phyloP scores from a whole-genome alignment of 2,113 vertebrate genomes.

The Pitta sordida region DNA sequence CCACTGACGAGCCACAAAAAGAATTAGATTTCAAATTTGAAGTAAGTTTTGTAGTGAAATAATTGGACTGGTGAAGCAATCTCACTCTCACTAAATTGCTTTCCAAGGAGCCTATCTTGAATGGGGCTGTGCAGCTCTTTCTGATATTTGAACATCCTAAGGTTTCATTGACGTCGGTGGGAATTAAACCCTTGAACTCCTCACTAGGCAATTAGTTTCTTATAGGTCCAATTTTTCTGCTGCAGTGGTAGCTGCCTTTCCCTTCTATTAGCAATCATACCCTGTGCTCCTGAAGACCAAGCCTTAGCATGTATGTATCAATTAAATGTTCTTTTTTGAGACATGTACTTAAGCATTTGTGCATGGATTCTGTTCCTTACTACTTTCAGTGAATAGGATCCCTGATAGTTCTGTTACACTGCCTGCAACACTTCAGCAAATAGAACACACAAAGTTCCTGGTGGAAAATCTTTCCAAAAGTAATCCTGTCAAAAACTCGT shows the following conservation, averaged over 20 bases:
- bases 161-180: neutral
- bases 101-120: conserved; percentile 26
- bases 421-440: neutral
- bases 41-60: conserved; percentile 44
- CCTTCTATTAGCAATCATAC: neutral
- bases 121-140: neutral
- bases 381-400: neutral
- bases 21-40: conserved; percentile 66
- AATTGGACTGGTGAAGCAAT: conserved; percentile 69
- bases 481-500: neutral
- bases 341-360: neutral
- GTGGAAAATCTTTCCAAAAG: neutral
- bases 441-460: neutral
- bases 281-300: neutral
- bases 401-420: neutral
- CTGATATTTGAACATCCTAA: neutral
- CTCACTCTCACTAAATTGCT: conserved; percentile 65
- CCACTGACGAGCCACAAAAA: neutral
- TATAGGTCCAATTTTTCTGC: conserved; percentile 1
- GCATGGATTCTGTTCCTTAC: neutral
- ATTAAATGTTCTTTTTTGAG: neutral
- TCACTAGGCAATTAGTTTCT: neutral
- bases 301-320: neutral
- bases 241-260: neutral
- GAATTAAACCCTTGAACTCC: conserved; percentile 3